A percentile compares a stretch with the other conserved stretches of the same genome.
phyloP scores from a whole-genome alignment of 2,888 invertebrate genomes.

The Temnothorax rugatulus region DNA sequence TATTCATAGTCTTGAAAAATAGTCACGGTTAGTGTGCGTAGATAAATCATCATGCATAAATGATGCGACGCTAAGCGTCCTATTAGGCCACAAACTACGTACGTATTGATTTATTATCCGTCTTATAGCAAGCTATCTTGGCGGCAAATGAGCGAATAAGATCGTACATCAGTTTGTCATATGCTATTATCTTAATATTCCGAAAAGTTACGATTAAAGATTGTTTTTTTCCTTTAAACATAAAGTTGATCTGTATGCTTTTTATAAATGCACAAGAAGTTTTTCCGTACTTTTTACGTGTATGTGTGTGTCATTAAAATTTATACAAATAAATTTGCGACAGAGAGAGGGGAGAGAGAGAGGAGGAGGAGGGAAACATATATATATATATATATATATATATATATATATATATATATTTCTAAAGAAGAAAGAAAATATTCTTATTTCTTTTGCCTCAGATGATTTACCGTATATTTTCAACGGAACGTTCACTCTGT shows the following conservation, averaged over 20 bases:
- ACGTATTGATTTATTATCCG: conserved; percentile 29
- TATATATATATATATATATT: neutral
- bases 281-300: neutral
- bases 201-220: neutral
- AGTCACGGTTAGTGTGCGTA: neutral
- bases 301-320: neutral
- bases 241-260: neutral
- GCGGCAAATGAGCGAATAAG: neutral
- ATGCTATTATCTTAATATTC: neutral
- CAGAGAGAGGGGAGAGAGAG: neutral
- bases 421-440: neutral
- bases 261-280: neutral
- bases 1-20: neutral
- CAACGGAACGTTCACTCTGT: neutral
- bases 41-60: neutral
- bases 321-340: neutral
- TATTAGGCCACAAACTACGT: conserved; percentile 1
- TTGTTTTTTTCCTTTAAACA: neutral
- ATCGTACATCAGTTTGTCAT: neutral
- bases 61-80: neutral
- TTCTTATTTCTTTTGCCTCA: neutral
- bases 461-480: conserved; percentile 1
- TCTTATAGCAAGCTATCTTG: conserved; percentile 16
- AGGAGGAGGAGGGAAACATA: neutral
- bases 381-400: neutral